Conservation (phyloP, 2,888 invertebrate species). For the Polydrusus tereticollis region DNA sequence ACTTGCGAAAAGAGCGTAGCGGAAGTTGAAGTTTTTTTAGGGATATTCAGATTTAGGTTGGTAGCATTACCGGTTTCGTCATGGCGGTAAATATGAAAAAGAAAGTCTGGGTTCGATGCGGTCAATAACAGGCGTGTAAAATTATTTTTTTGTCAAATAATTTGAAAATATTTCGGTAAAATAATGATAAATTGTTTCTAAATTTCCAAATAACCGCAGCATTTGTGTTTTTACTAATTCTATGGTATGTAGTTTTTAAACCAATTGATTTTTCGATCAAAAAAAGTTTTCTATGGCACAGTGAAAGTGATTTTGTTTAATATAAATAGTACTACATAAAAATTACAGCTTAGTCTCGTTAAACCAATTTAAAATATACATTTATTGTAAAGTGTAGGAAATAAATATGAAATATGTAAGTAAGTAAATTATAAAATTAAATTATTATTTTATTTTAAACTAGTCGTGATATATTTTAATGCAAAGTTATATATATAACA, state of each 20-base stretch:
- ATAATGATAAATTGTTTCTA: constrained; percentile 12
- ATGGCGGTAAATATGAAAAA: constrained; percentile 24
- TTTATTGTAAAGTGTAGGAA: neutral
- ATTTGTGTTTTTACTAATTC: neutral
- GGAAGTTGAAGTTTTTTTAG: constrained; percentile 14
- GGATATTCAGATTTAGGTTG: constrained; percentile 11
- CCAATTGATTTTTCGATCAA: constrained; percentile 27
- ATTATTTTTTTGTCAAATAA: too few species aligned
- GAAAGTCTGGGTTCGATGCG: neutral
- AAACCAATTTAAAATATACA: neutral
- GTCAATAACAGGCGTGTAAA: neutral
- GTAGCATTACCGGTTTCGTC: constrained; percentile 9
- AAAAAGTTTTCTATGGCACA: constrained; percentile 5
- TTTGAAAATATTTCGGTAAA: too few species aligned
- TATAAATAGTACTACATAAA: constrained; percentile 32
- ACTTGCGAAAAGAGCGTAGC: constrained; percentile 27
- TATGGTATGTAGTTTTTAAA: neutral
- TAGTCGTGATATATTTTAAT: neutral
- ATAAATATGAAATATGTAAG: constrained; percentile 51
- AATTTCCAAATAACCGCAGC: constrained; percentile 18
- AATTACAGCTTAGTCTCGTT: constrained; percentile 2
- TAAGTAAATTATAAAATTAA: constrained; percentile 18
- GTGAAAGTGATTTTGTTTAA: constrained; percentile 30
- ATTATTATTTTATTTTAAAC: neutral
- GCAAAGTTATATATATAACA: too few species aligned